Percentiles rank a stretch among this genome's conserved stretches.
Evolutionary conservation across 2,888 invertebrate genomes (phyloP).

Genomic region (Pristionchus arcanus): DNA sequence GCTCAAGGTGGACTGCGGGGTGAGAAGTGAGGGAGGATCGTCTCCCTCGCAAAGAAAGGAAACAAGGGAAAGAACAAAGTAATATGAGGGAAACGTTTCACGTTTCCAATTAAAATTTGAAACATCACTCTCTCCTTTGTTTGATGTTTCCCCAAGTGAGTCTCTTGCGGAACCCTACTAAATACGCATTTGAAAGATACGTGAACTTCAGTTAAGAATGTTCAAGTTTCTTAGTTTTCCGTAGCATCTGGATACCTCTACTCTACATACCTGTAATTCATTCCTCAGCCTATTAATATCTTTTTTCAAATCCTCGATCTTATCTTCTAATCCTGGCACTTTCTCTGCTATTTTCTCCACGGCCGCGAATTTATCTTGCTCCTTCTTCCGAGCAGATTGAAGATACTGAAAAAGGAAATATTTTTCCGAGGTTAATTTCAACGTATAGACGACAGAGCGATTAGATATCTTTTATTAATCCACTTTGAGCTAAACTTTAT

Average conservation of each 20-base stretch:
- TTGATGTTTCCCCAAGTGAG: too few species aligned
- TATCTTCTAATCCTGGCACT: neutral
- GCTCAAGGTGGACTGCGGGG: too few species aligned
- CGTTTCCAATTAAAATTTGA: too few species aligned
- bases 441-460: neutral
- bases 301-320: neutral
- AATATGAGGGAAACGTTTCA: too few species aligned
- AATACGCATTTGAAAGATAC: neutral
- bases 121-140: too few species aligned
- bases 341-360: neutral
- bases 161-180: too few species aligned
- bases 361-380: neutral
- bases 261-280: slow-evolving; percentile 8
- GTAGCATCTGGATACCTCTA: neutral
- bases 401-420: neutral
- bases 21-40: too few species aligned
- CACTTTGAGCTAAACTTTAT: too few species aligned
- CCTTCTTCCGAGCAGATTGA: neutral
- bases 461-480: neutral
- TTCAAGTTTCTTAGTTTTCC: neutral
- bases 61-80: too few species aligned
- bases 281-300: slow-evolving; percentile 13
- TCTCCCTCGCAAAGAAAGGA: too few species aligned
- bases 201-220: too few species aligned
- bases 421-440: too few species aligned